Evolutionary conservation across 1,140 invertebrate species (phyloP), one percentile per base, ranked within the genome.

Genomic region (Diachasma alloeum): DNA sequence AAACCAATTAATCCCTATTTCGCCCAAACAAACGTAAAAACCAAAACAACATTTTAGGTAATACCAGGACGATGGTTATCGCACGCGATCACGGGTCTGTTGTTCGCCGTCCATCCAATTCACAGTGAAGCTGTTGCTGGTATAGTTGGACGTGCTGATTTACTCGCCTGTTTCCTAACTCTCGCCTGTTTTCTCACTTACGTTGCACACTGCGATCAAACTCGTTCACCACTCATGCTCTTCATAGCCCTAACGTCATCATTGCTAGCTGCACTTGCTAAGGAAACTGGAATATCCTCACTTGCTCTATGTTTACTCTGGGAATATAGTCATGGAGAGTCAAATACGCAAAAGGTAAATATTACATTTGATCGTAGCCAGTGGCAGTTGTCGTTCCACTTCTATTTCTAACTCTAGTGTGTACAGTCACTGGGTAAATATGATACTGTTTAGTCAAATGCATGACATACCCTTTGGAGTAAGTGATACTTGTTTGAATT

Each of bases 41-140:
- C 5, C 1, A 22, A 56, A 56, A 56, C 10, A 56, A 56, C 39
- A 36, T 44, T 81, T 84, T 81, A 89, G 87, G 87, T 95, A 44
- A 91, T 93, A 68, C 90, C 90, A 72, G 89, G 91, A 80, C 91
- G 91, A 74, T 91, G 91, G 81, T 90, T 94, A 84, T 92, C 94
- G 9, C 92, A 94, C 13, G 92, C 94, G 69, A 91, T 97, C 17
- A 93, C 97, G 0, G 96, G 97, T 1, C 87, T 98, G 1, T 91
- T 97, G 26, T 99, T 99, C 90, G 97, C 98, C 46, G 94, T 96
- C 0, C 98, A 99, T 91, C 98, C 98, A 17, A 94, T 99, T 79
- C 98, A 99, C 89, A 96, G 96, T 36, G 98, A 99, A 90, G 96
- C 97, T 0, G 97, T 99, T 8, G 96, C 97, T 11, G 97, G 97